Evolutionary conservation across 2,113 vertebrate species (phyloP).

Genomic region (Paedocypris sp.): DNA sequence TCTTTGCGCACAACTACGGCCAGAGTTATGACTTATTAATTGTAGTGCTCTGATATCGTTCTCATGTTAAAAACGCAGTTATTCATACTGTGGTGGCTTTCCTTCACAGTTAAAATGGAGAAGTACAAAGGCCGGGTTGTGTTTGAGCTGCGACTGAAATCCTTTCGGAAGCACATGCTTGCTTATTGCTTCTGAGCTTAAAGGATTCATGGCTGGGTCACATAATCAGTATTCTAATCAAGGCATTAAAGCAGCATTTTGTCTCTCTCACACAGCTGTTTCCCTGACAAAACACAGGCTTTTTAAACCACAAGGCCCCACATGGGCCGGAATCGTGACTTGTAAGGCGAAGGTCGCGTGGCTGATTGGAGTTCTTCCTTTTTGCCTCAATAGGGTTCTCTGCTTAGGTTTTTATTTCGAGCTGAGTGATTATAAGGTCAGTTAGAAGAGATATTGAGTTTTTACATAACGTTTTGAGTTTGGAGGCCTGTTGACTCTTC

Average conservation of each 20-base stretch:
- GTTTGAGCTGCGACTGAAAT: constrained; percentile 4
- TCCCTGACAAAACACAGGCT: neutral
- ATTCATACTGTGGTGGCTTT: no score
- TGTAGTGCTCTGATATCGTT: no score
- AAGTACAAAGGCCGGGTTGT: neutral
- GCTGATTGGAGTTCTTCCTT: constrained; percentile 3
- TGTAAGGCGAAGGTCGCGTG: neutral
- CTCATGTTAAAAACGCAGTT: no score
- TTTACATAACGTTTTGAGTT: neutral
- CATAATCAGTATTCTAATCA: constrained; percentile 28
- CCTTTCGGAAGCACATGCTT: constrained; percentile 27
- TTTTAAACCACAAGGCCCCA: neutral
- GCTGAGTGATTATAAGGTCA: neutral
- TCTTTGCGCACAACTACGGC: no score
- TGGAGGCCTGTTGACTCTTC: neutral
- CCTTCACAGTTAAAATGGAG: neutral
- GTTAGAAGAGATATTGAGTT: neutral
- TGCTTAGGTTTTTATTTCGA: constrained; percentile 4
- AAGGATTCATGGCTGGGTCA: neutral
- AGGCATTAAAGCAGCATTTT: constrained; percentile 14
- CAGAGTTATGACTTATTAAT: no score
- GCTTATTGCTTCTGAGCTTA: constrained; percentile 28
- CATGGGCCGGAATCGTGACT: neutral
- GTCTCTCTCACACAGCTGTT: constrained; percentile 8
- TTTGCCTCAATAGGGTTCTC: neutral